Percentiles rank a stretch among this genome's conserved stretches.
These are phyloP conservation scores for Plutella xylostella DNA, from an alignment of 2,888 invertebrate genomes.

Conservation along the genomic window DNA sequence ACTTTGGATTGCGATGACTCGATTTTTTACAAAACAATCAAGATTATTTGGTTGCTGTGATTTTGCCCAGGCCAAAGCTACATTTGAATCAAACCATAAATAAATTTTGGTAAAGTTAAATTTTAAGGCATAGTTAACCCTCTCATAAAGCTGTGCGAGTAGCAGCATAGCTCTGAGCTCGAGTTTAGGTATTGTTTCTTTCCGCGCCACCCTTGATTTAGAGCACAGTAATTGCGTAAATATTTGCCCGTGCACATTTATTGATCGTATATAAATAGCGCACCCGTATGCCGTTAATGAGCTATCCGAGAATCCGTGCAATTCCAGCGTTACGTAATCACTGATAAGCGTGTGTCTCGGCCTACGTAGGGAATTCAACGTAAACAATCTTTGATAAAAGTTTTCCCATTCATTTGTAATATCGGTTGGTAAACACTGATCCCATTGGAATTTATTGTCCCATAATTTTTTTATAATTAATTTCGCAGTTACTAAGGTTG, in stretches of 20 bases:
- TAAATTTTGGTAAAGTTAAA: too few species aligned
- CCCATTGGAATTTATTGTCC: slow-evolving; percentile 8
- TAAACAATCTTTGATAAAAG: slow-evolving; percentile 3
- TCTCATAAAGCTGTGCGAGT: not conserved
- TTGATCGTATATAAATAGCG: slow-evolving; percentile 7
- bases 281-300: slow-evolving; percentile 8
- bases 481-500: slow-evolving; percentile 9
- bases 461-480: not conserved
- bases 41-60: not conserved
- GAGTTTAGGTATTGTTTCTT: slow-evolving; percentile 7
- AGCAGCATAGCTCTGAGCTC: slow-evolving; percentile 5
- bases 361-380: slow-evolving; percentile 1
- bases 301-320: slow-evolving; percentile 11
- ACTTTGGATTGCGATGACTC: not conserved
- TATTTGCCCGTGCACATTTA: not conserved
- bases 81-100: not conserved
- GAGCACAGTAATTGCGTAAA: slow-evolving; percentile 7
- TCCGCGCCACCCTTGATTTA: slow-evolving; percentile 10
- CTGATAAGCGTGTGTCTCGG: slow-evolving; percentile 7
- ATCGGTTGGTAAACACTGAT: slow-evolving; percentile 4
- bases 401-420: slow-evolving; percentile 6
- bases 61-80: not conserved
- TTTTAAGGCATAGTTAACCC: not conserved
- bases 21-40: not conserved
- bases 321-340: not conserved